Evolutionary conservation across 2,113 vertebrate species (phyloP), one percentile per base, ranked within the genome.

Genomic region (Turdus rufiventris): DNA sequence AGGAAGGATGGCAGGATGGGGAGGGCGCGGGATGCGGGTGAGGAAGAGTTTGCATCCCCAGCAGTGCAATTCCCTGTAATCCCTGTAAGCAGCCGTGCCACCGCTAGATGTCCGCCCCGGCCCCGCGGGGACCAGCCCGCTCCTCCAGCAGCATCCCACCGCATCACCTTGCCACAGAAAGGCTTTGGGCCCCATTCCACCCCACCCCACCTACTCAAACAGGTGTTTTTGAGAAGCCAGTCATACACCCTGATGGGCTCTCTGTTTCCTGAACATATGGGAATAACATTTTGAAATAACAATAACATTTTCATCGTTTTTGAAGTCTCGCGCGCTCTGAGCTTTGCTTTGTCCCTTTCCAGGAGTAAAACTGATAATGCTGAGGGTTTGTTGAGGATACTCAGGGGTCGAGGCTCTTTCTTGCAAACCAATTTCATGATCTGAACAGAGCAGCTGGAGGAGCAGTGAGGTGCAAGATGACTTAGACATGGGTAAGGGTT

Each of bases 231-330:
- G 43, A 28, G 47, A 91, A 92, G 68, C 43, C 36, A 51, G 3
- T 93, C 90, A 68, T 8, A 71, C 74, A 95, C 29, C 80, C 90
- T 36, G 80, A 84, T 47, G 31, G 56, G 50, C 8, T 0, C 80
- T 87, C 66, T 91, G 72, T 62, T 91, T 91, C 75, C 76, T 70
- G 92, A 91, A 47, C 94, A 91, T 66, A 93, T 67, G 96, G 94
- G 85, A 91, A 57, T 34, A 90, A 67, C 75, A 10, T 76, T 94
- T 79, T 63, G 70, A 95, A 94, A 93, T 58, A 96, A 94, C 91
- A 97, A 61, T 78, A 81, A 90, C 45, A 73, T 95, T 96, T 93
- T 66, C 18, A 50, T 75, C 7, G 13, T 62, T 88, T 90, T 77
- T 91, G 86, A 57, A 62, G 25, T 10, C 61, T 93, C 7, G 21